These are phyloP conservation scores for Myotis daubentonii DNA, from an alignment of 2,797 vertebrate genomes.

Conservation along the genomic window DNA sequence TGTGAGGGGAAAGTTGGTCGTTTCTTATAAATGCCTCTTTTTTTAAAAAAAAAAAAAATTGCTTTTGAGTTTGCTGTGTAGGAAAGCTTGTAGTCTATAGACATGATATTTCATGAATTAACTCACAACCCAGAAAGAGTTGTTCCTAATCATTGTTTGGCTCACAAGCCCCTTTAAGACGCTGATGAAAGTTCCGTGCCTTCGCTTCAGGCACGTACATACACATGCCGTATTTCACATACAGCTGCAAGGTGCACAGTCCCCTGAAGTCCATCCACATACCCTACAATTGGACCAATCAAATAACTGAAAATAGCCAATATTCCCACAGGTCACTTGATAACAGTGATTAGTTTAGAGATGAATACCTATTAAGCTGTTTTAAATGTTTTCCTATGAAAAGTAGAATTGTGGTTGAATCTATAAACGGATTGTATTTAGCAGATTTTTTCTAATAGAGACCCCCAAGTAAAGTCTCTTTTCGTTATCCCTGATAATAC, in stretches of 20 bases:
- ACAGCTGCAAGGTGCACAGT: background rate
- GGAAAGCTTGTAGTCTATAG: background rate
- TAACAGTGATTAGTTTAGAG: background rate
- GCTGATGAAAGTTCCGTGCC: background rate
- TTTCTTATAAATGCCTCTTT: conserved; percentile 32
- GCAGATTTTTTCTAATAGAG: background rate
- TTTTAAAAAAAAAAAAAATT: background rate
- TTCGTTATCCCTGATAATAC: background rate
- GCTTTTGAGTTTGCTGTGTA: conserved; percentile 5
- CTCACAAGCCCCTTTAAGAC: background rate
- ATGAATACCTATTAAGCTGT: background rate
- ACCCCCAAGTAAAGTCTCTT: background rate
- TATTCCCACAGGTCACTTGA: background rate
- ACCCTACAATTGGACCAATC: background rate
- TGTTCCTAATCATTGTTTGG: background rate
- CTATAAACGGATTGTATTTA: background rate
- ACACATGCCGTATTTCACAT: background rate
- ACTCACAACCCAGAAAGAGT: background rate
- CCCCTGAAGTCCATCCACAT: background rate
- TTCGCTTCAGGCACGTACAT: background rate
- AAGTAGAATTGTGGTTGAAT: background rate
- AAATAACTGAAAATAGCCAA: background rate
- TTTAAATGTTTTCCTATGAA: background rate
- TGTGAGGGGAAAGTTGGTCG: background rate
- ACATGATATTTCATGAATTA: background rate